Evolutionary conservation across 2,888 invertebrate species (phyloP).

Genomic region (Beris morrisii): DNA sequence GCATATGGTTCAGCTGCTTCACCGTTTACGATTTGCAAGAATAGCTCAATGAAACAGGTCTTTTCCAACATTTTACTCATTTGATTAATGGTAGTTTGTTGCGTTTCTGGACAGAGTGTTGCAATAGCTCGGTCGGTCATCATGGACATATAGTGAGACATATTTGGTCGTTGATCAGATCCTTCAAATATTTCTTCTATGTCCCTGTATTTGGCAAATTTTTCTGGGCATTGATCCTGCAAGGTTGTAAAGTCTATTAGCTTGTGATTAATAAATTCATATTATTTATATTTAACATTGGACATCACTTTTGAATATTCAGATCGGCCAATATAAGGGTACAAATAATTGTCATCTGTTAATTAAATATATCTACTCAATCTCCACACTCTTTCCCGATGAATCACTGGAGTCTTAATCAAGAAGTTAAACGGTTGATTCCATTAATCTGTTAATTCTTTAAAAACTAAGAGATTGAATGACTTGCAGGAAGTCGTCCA

Average conservation of each 20-base stretch:
- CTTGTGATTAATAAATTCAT: background rate
- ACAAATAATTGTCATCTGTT: too few relatives aligned
- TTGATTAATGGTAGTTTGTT: slow-evolving; percentile 39
- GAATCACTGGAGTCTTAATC: too few relatives aligned
- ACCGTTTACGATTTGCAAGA: slow-evolving; percentile 42
- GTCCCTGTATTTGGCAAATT: slow-evolving; percentile 41
- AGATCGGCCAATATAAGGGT: too few relatives aligned
- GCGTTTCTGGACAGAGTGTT: slow-evolving; percentile 39
- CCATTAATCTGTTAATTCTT: too few relatives aligned
- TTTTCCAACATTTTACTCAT: slow-evolving; percentile 41
- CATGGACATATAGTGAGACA: slow-evolving; percentile 45
- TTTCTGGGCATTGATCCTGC: slow-evolving; percentile 45
- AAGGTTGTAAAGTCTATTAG: background rate
- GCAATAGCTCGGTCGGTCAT: slow-evolving; percentile 44
- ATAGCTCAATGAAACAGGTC: slow-evolving; percentile 43
- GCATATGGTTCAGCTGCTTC: slow-evolving; percentile 49
- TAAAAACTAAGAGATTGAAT: too few relatives aligned
- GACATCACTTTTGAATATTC: too few relatives aligned
- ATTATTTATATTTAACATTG: background rate
- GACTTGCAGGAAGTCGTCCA: too few relatives aligned
- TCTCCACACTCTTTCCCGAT: too few relatives aligned
- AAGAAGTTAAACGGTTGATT: too few relatives aligned
- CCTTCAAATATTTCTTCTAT: slow-evolving; percentile 47
- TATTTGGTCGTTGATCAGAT: slow-evolving; percentile 42
- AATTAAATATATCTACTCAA: too few relatives aligned